These are phyloP conservation scores for Linnaemya vulpina DNA, from an alignment of 2,888 invertebrate species.

Conservation along the genomic window DNA sequence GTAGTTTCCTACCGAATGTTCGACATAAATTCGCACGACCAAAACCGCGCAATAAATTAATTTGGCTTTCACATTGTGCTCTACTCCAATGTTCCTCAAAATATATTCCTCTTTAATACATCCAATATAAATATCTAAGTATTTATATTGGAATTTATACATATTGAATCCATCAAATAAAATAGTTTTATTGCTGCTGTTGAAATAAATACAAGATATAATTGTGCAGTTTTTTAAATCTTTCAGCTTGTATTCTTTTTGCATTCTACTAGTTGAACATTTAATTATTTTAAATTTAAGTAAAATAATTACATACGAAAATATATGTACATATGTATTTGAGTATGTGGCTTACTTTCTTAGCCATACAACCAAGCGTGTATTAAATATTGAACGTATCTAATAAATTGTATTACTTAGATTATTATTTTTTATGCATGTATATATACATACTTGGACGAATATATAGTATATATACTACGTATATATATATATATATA, in stretches of 20 bases:
- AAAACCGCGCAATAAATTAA: no score
- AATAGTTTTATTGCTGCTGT: slow-evolving; percentile 14
- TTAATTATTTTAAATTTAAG: slow-evolving; percentile 31
- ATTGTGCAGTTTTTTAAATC: slow-evolving; percentile 18
- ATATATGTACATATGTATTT: background rate
- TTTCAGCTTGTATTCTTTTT: slow-evolving; percentile 39
- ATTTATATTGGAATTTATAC: slow-evolving; percentile 20
- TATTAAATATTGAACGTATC: background rate
- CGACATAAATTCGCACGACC: no score
- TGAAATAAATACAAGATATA: slow-evolving; percentile 33
- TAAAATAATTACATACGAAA: slow-evolving; percentile 21
- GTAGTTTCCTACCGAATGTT: no score
- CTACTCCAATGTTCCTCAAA: no score
- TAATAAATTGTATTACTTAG: background rate
- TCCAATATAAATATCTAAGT: background rate
- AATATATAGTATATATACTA: no score
- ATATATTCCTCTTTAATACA: no score
- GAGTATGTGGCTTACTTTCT: no score
- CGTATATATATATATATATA: no score
- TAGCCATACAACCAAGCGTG: background rate
- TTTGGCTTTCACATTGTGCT: no score
- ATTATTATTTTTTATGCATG: background rate
- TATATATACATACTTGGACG: no score
- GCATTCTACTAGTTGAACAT: slow-evolving; percentile 2
- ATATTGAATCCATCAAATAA: slow-evolving; percentile 29